Evolutionary conservation across 2,888 invertebrate species (phyloP), one percentile per base, ranked within the genome.

Genomic region (Cordylochernes scorpioides): DNA sequence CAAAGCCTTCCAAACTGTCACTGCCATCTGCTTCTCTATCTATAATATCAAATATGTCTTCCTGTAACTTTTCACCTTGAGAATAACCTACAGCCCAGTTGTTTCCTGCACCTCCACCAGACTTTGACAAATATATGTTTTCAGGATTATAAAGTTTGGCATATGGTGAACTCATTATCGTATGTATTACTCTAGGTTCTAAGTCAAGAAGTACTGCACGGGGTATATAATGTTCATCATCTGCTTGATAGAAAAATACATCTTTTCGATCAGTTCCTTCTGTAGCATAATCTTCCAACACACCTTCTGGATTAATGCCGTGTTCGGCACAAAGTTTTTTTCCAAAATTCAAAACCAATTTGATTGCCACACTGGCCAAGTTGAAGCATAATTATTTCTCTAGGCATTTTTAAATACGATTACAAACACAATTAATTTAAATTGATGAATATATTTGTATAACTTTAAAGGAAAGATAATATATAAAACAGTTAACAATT

Each of bases 331-430:
- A 94, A 29, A 97, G 58, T 48, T 86, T 74, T n/a, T 53, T 94
- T 91, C 97, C 94, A 97, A 59, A 97, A 97, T 55, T 94, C 94
- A 57, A 91, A 88, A 17, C 94, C 97, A 63, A 84, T 86, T 59
- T 94, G 91, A 59, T 94, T 94, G 44, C 94, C 94, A 50, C 94
- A 94, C 59, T 97, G 94, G 49, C 94, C 94, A 31, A 94, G 63
- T 53, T 97, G 94, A 27, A 94, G 57, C 8, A 88, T 91, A 53
- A 94, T 88, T 66, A 91, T 86, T 68, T 91, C 91, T 57, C 84
- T 78, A 32, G 91, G 88, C 91, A 91, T 91, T 17, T 34, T 40
- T 17, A 12, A 5, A 5, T n/a, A n/a, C n/a, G n/a, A n/a, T n/a
- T n/a, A n/a, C n/a, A n/a, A n/a, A n/a, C n/a, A n/a, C n/a, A n/a